Conservation (phyloP, 1,140 invertebrate species). For the Drosophila seguyi region DNA sequence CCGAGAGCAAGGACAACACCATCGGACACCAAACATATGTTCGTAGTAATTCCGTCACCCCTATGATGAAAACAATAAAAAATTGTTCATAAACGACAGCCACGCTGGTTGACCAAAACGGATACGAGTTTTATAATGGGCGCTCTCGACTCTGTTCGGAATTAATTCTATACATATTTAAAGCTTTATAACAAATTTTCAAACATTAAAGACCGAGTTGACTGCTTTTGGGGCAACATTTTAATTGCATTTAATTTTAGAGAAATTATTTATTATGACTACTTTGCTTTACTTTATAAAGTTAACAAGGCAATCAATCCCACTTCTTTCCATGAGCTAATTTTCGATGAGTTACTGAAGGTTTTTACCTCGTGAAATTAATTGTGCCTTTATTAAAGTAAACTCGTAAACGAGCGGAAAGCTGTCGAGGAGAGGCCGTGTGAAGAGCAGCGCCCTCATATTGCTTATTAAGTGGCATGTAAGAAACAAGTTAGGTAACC, state of each 20-base stretch:
- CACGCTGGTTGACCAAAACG: slow-evolving; percentile 1
- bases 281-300: background rate
- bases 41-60: background rate
- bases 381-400: slow-evolving; percentile 74
- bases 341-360: slow-evolving; percentile 8
- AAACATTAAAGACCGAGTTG: background rate
- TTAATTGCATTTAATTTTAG: background rate
- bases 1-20: background rate
- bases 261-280: background rate
- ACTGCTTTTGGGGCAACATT: background rate
- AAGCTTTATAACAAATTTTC: background rate
- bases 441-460: slow-evolving; percentile 38
- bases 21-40: slow-evolving; percentile 3
- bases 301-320: background rate
- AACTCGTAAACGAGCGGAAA: slow-evolving; percentile 50
- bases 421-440: slow-evolving; percentile 16
- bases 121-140: background rate
- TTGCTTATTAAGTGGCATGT: slow-evolving; percentile 79
- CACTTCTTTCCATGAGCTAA: background rate
- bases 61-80: slow-evolving; percentile 51
- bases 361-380: slow-evolving; percentile 37
- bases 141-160: too few species aligned
- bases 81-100: slow-evolving; percentile 57
- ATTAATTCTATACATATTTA: background rate
- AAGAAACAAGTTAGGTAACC: slow-evolving; percentile 59